Conservation (phyloP, 2,797 vertebrate species). For the Spinus olivaceus region DNA sequence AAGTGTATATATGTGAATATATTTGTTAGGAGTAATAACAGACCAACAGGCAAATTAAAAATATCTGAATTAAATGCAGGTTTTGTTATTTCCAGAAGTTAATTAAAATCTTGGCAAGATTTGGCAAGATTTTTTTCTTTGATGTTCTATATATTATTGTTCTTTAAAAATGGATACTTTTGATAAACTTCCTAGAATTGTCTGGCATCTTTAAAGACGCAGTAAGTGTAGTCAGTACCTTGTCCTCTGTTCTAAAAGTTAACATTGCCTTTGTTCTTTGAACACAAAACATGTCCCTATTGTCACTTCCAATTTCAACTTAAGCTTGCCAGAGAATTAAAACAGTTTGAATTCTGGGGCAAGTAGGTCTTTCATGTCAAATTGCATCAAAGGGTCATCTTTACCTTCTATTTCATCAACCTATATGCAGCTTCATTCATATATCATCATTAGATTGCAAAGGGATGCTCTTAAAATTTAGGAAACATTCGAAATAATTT, state of each 20-base stretch:
- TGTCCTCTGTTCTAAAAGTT: not conserved
- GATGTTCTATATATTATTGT: constrained; percentile 8
- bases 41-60: not conserved
- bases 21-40: not conserved
- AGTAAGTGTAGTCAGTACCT: not conserved
- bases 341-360: not conserved
- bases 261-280: constrained; percentile 9
- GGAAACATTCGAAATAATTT: not conserved
- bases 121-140: constrained; percentile 27
- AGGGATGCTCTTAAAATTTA: not conserved
- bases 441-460: not conserved
- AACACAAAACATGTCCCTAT: not conserved
- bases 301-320: not conserved
- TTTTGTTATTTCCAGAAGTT: constrained; percentile 1
- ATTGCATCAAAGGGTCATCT: not conserved
- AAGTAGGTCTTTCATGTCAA: not conserved
- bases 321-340: not conserved
- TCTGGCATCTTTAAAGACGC: not conserved
- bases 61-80: not conserved
- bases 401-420: not conserved
- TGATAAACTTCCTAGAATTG: constrained; percentile 58
- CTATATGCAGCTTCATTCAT: not conserved
- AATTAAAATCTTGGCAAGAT: constrained; percentile 32
- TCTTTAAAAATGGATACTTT: constrained; percentile 13
- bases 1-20: not conserved